Base-by-base conservation (phyloP, 2,113 vertebrate species). In the Microcebus jonahi region DNA sequence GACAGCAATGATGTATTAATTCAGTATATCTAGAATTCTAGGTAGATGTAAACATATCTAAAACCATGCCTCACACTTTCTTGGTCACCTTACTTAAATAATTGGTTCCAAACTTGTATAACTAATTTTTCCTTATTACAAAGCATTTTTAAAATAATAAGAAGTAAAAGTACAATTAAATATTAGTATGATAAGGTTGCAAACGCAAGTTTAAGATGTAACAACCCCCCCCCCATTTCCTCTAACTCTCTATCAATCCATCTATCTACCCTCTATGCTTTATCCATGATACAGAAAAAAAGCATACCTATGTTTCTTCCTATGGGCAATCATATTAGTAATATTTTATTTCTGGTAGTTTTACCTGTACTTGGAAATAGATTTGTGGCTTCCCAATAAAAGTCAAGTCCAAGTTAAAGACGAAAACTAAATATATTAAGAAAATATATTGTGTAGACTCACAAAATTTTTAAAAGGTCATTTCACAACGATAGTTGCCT, bases 361-460 rank as follows among this genome's bases (percentile, higher is more conserved):
- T 94, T 45, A 53, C 8, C 73, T 89, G 8, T 53, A 76, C 45
- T 90, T 84, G 27, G 45, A 71, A 88, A 70, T 50, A 81, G 92
- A 76, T 75, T 31, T 70, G 59, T 91, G 65, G 12, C 23, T 71
- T n/a, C 5, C 14, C 45, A 6, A 93, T 34, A n/a, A 86, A 93
- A 93, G n/a, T 53, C 39, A 71, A 87, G 25, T 68, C 17, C 65
- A 68, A 91, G 14, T 73, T 79, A 39, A 84, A 88, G 88, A 87
- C 67, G 42, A 80, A 83, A 94, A 90, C 23, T 61, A 93, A 68
- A n/a, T 86, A 4, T n/a, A 85, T 90, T 63, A 53, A 75, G 50
- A 76, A 90, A 93, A 81, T 39, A 13, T 6, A 71, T 91, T 34
- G 59, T 20, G 21, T 13, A n/a, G 76, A 45, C 48, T 86, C 45